Percentiles rank a stretch among this genome's conserved stretches.
Conservation (phyloP, 2,888 invertebrate genomes). For the Aphrophora alni region DNA sequence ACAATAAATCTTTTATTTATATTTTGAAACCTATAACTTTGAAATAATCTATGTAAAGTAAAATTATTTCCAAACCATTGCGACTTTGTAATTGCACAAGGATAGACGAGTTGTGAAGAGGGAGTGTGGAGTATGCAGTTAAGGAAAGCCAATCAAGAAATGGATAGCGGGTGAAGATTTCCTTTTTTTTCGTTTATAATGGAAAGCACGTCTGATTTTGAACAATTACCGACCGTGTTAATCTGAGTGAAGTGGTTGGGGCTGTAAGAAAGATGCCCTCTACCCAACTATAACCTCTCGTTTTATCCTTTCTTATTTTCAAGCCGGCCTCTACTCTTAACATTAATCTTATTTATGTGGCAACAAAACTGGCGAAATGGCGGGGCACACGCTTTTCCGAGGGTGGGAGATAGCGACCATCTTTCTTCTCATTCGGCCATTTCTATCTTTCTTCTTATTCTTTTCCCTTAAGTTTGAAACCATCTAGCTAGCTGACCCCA, state of each 20-base stretch:
- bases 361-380: conserved; percentile 57
- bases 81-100: no score
- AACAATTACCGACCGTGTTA: conserved; percentile 40
- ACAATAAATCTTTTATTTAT: no score
- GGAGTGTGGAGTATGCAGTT: neutral
- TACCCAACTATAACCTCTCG: conserved; percentile 41
- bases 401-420: neutral
- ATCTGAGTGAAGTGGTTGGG: conserved; percentile 35
- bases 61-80: no score
- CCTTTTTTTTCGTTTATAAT: neutral
- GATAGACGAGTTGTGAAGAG: neutral
- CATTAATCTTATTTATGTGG: conserved; percentile 61
- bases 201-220: conserved; percentile 35
- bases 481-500: conserved; percentile 16
- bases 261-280: conserved; percentile 40
- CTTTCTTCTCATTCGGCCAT: neutral
- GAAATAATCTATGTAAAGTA: no score
- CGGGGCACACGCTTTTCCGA: conserved; percentile 26
- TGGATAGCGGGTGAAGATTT: conserved; percentile 2
- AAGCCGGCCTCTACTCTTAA: conserved; percentile 37
- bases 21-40: no score
- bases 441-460: conserved; percentile 6
- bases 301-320: conserved; percentile 38
- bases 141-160: conserved; percentile 2
- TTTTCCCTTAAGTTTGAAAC: conserved; percentile 2